A percentile compares a stretch with the other conserved stretches of the same genome.
Evolutionary conservation across 2,113 vertebrate species (phyloP).

Genomic region (Puffinus mauretanicus): DNA sequence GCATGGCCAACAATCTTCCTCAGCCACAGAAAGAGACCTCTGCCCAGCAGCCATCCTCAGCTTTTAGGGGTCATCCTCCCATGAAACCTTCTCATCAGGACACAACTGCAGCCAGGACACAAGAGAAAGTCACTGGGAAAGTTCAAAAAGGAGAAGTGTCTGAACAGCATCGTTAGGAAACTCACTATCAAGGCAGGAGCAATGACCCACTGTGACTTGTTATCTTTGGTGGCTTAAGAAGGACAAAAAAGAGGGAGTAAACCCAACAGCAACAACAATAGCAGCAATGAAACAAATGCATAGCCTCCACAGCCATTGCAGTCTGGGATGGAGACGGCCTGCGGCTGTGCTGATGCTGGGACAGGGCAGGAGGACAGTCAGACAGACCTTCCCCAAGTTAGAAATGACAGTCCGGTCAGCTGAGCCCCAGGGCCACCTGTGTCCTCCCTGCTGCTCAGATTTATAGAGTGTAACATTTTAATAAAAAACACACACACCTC

Average conservation of each 20-base stretch:
- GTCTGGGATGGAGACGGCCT: background rate
- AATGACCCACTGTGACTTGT: background rate
- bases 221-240: background rate
- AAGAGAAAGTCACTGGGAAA: background rate
- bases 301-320: background rate
- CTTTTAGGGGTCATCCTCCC: background rate
- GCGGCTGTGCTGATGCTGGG: background rate
- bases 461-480: slow-evolving; percentile 85
- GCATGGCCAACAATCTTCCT: background rate
- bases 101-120: background rate
- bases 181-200: background rate
- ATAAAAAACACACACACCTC: slow-evolving; percentile 82
- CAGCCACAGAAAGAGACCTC: background rate
- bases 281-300: background rate
- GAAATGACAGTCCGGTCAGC: slow-evolving; percentile 74
- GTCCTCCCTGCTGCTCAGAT: slow-evolving; percentile 77
- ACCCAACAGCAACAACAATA: background rate
- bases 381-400: slow-evolving; percentile 1
- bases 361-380: background rate
- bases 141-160: accelerated
- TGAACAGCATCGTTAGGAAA: background rate
- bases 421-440: slow-evolving; percentile 79
- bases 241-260: background rate
- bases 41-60: background rate
- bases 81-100: background rate